Evolutionary conservation across 2,888 invertebrate genomes (phyloP), one percentile per base, ranked within the genome.

Genomic region (Ceramica pisi): DNA sequence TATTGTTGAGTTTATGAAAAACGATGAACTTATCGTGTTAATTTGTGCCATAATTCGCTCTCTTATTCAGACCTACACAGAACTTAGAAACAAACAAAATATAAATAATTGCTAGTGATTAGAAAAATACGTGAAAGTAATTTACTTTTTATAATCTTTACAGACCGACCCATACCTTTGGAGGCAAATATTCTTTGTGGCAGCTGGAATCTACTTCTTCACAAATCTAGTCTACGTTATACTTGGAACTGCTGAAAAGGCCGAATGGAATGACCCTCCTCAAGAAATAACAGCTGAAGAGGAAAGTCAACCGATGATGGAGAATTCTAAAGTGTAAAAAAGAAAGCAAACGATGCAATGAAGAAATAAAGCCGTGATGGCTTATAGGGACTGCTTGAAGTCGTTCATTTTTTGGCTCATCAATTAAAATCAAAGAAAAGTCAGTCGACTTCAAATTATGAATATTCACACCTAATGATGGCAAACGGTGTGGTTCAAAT

Each of bases 101-200:
- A 26, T 41, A 41, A 31, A 6, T 31, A 31, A 6, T 31, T 31
- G 31, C 4, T 31, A 31, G 6, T 31, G 31, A 31, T 31, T 31
- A 31, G 16, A 0, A 5, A 35, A 46, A 46, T 48, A 0, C 10
- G 12, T 38, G 0, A 26, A 21, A 9, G 16, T 46, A 19, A 44
- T 16, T 31, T 23, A 31, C 1, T 0, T 23, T 1, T 5, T 31
- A 26, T 0, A 41, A 10, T n/a, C 1, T 53, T 95, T 95, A 48
- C 92, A 98, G 98, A 93, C 94, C 38, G 94, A 97, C 84, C 95
- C 96, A 62, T 81, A 88, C n/a, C 97, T 97, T 81, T 98, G 98
- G 98, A 96, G 97, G 67, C 95, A 96, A 56, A 97, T 98, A 4
- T 98, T 98, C 93, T 97, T 97, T 83, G 94, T 98, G 23, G 96